Conservation (phyloP, 2,888 invertebrate species). For the Cheilosia scutellata region DNA sequence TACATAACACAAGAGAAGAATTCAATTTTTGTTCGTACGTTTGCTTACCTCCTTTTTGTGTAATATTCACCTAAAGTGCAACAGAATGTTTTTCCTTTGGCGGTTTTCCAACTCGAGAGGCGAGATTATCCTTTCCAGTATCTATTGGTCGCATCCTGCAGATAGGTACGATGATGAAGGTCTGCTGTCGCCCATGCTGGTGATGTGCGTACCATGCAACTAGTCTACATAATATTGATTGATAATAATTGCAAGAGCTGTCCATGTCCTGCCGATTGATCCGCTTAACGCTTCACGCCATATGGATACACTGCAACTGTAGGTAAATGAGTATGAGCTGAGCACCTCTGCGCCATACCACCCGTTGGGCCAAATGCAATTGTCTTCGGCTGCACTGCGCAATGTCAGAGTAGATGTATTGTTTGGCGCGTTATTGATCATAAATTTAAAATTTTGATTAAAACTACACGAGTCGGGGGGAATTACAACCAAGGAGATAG, state of each 20-base stretch:
- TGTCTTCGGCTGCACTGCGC: slow-evolving; percentile 36
- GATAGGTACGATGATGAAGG: slow-evolving; percentile 49
- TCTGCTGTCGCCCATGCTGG: slow-evolving; percentile 22
- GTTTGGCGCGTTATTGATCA: slow-evolving; percentile 12
- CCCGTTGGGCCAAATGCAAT: slow-evolving; percentile 62
- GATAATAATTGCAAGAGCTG: slow-evolving; percentile 62
- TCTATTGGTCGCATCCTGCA: slow-evolving; percentile 44
- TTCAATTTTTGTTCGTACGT: slow-evolving; percentile 29
- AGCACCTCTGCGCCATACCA: slow-evolving; percentile 24
- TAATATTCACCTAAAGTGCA: slow-evolving; percentile 12
- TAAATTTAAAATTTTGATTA: not conserved
- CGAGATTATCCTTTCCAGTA: slow-evolving; percentile 22
- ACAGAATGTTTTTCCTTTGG: slow-evolving; percentile 55
- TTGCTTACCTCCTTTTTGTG: slow-evolving; percentile 10
- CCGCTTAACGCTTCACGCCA: slow-evolving; percentile 64
- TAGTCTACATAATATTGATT: slow-evolving; percentile 51
- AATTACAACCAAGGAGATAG: no score
- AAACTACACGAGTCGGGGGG: not conserved
- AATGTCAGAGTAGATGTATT: slow-evolving; percentile 18
- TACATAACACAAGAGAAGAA: slow-evolving; percentile 54
- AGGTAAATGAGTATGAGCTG: slow-evolving; percentile 26
- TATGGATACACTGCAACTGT: slow-evolving; percentile 20
- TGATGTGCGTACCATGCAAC: slow-evolving; percentile 35
- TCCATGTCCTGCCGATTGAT: slow-evolving; percentile 64
- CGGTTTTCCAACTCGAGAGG: slow-evolving; percentile 48